These are phyloP conservation scores for Pedetes capensis DNA, from an alignment of 2,113 vertebrate genomes.

Conservation along the genomic window DNA sequence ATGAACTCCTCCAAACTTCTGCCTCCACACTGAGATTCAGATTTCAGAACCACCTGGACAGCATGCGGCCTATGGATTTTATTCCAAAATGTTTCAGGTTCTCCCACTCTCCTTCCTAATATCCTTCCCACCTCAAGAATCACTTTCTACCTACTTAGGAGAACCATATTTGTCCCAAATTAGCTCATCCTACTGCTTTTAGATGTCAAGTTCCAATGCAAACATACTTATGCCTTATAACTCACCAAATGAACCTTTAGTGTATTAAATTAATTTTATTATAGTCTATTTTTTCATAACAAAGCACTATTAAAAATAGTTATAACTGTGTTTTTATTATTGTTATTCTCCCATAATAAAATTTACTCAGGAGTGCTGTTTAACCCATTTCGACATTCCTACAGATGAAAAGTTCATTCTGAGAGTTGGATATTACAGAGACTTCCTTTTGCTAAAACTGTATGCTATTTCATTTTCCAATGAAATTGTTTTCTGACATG, in stretches of 20 bases:
- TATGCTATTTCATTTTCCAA: neutral
- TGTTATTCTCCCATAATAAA: neutral
- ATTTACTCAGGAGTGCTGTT: neutral
- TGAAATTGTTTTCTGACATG: constrained; percentile 14
- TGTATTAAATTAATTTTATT: neutral
- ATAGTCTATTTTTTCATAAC: neutral
- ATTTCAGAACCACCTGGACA: neutral
- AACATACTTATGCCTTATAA: neutral
- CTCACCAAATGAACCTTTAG: neutral
- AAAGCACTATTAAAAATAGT: neutral
- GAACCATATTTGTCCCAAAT: neutral
- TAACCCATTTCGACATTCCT: neutral
- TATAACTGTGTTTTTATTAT: neutral
- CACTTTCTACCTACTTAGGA: neutral
- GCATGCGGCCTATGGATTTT: neutral
- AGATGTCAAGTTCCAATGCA: neutral
- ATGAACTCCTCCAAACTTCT: neutral
- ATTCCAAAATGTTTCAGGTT: neutral
- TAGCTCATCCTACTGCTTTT: neutral
- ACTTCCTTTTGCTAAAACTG: constrained; percentile 3
- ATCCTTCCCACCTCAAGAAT: neutral
- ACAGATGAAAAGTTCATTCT: constrained; percentile 22
- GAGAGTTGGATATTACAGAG: neutral
- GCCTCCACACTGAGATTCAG: neutral
- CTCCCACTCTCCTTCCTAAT: neutral